Percentiles rank a stretch among this genome's conserved stretches.
Conservation (phyloP, 2,797 vertebrate genomes). For the Lindbergichthys nudifrons region DNA sequence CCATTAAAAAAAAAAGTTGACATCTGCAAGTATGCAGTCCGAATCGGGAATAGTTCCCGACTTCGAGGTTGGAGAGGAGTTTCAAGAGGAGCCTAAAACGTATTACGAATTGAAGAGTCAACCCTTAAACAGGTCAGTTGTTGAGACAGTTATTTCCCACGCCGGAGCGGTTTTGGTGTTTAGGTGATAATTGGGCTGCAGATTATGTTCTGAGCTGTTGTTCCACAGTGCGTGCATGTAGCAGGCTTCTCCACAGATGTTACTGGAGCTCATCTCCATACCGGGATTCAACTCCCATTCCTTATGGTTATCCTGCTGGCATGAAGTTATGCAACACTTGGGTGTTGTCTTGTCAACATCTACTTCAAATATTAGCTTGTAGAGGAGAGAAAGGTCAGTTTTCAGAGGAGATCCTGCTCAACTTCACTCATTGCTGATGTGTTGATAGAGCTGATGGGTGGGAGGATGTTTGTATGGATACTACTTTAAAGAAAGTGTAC, state of each 20-base stretch:
- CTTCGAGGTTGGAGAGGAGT: conserved; percentile 95
- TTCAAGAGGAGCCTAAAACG: conserved; percentile 96
- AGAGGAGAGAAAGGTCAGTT: conserved; percentile 53
- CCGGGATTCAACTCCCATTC: conserved; percentile 41
- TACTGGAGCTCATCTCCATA: conserved; percentile 28
- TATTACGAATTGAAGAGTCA: conserved; percentile 98
- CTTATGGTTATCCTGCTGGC: conserved; percentile 64
- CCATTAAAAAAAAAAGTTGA: conserved; percentile 58
- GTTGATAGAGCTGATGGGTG: conserved; percentile 4
- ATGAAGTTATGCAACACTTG: conserved; percentile 82
- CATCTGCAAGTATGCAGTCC: conserved; percentile 88
- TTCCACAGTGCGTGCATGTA: conserved; percentile 5
- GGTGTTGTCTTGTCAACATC: conserved; percentile 84
- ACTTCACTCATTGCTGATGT: neutral
- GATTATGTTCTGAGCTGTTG: conserved; percentile 15
- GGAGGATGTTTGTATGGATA: conserved; percentile 1
- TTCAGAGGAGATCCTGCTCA: conserved; percentile 47
- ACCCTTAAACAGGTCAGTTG: conserved; percentile 95
- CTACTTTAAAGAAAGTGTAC: neutral
- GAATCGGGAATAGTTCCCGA: conserved; percentile 97
- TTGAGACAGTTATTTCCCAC: conserved; percentile 77
- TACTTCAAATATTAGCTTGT: conserved; percentile 80
- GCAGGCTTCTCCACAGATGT: conserved; percentile 26
- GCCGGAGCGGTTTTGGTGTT: conserved; percentile 63
- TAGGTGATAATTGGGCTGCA: conserved; percentile 59